These are phyloP conservation scores for Embidobia sp. DNA, from an alignment of 2,888 invertebrate genomes.

Conservation along the genomic window DNA sequence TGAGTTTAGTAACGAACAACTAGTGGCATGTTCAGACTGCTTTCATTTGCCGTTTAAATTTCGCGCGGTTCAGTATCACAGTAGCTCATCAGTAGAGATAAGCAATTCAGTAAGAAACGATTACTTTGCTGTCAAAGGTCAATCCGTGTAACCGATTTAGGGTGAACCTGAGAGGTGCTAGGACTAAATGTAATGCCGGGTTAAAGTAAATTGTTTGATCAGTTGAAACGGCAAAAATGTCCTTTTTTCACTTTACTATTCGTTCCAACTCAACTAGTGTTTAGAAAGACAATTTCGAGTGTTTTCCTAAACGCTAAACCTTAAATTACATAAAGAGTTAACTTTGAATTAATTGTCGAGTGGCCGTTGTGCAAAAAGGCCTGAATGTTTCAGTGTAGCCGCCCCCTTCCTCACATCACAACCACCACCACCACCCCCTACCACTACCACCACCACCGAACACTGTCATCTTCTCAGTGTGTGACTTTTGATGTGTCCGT, in stretches of 20 bases:
- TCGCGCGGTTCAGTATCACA: constrained; percentile 25
- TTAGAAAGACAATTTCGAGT: constrained; percentile 11
- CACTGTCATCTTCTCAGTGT: constrained; percentile 79
- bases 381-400: constrained; percentile 80
- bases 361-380: constrained; percentile 77
- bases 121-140: constrained; percentile 68
- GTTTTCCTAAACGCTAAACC: constrained; percentile 46
- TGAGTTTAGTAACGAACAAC: constrained; percentile 19
- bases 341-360: constrained; percentile 71
- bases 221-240: constrained; percentile 13
- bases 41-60: constrained; percentile 71
- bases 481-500: constrained; percentile 75
- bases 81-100: constrained; percentile 4
- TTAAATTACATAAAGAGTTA: constrained; percentile 66
- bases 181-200: constrained; percentile 57
- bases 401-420: constrained; percentile 79
- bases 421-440: constrained; percentile 64
- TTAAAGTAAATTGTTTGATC: constrained; percentile 21
- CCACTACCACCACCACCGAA: constrained; percentile 73
- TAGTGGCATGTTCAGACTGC: constrained; percentile 73
- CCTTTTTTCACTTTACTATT: neutral
- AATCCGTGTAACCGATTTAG: constrained; percentile 57
- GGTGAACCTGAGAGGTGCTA: constrained; percentile 75
- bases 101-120: constrained; percentile 10
- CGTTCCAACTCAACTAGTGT: neutral